These are phyloP conservation scores for Sebastiscus tertius DNA, from an alignment of 2,797 vertebrate genomes.

Conservation along the genomic window DNA sequence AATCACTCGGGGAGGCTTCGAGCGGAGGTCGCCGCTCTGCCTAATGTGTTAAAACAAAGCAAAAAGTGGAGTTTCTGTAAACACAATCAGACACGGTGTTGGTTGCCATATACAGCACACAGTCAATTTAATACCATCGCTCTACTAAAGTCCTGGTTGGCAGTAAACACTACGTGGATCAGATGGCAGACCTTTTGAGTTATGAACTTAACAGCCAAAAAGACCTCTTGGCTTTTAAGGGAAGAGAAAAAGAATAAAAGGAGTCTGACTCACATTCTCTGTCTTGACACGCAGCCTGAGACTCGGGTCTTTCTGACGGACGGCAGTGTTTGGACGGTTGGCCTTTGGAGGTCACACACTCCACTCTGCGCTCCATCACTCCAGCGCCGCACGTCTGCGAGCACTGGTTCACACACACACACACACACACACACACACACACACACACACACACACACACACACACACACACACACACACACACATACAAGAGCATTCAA, in stretches of 20 bases:
- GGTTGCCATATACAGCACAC: constrained; percentile 42
- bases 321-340: constrained; percentile 86
- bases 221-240: neutral
- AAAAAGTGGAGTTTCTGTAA: constrained; percentile 55
- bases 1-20: constrained; percentile 50
- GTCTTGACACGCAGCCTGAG: constrained; percentile 84
- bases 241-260: neutral
- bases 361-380: constrained; percentile 86
- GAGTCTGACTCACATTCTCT: constrained; percentile 86
- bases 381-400: constrained; percentile 92
- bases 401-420: constrained; percentile 81
- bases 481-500: constrained; percentile 45
- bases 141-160: constrained; percentile 37
- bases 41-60: constrained; percentile 58
- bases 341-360: constrained; percentile 85
- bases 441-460: constrained; percentile 56
- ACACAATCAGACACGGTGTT: constrained; percentile 61
- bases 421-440: constrained; percentile 63
- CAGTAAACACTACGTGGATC: constrained; percentile 12
- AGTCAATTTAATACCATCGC: constrained; percentile 63
- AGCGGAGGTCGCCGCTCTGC: constrained; percentile 36
- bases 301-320: constrained; percentile 85
- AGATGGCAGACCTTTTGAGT: neutral
- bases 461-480: constrained; percentile 48
- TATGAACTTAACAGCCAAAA: neutral